These are phyloP conservation scores for Ceratotherium simum DNA, from an alignment of 2,113 vertebrate species.

Conservation along the genomic window DNA sequence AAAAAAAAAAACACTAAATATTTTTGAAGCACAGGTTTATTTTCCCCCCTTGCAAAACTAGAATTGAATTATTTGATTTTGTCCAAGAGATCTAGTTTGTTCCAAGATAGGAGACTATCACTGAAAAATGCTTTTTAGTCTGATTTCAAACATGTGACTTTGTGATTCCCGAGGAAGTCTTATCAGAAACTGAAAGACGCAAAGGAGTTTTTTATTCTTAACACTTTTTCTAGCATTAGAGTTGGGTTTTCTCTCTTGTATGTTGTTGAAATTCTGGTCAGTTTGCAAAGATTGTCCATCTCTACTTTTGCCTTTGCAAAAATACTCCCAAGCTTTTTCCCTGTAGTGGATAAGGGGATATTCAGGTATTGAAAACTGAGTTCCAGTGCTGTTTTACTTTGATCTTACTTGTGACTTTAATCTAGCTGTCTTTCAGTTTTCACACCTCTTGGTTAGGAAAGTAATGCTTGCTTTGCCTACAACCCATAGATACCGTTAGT, in stretches of 20 bases:
- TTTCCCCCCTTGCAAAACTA: constrained; percentile 63
- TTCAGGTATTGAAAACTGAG: neutral
- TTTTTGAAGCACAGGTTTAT: constrained; percentile 65
- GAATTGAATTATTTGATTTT: constrained; percentile 63
- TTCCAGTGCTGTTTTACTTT: constrained; percentile 11
- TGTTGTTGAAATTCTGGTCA: neutral
- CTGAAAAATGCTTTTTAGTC: neutral
- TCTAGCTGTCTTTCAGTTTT: neutral
- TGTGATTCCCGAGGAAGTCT: neutral
- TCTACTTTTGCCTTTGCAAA: neutral
- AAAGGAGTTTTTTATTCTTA: neutral
- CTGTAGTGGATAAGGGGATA: neutral
- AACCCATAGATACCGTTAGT: neutral
- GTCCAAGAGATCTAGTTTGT: constrained; percentile 16
- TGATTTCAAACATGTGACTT: neutral
- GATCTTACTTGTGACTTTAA: neutral
- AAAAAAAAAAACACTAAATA: constrained; percentile 46
- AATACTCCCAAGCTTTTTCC: neutral
- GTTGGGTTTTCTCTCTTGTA: neutral
- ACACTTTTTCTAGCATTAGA: neutral
- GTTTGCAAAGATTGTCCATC: neutral
- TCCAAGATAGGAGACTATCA: neutral
- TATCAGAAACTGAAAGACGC: neutral
- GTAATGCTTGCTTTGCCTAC: neutral
- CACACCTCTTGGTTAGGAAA: neutral